phyloP scores from a whole-genome alignment of 2,113 vertebrate species.

The Atractosteus spatula region DNA sequence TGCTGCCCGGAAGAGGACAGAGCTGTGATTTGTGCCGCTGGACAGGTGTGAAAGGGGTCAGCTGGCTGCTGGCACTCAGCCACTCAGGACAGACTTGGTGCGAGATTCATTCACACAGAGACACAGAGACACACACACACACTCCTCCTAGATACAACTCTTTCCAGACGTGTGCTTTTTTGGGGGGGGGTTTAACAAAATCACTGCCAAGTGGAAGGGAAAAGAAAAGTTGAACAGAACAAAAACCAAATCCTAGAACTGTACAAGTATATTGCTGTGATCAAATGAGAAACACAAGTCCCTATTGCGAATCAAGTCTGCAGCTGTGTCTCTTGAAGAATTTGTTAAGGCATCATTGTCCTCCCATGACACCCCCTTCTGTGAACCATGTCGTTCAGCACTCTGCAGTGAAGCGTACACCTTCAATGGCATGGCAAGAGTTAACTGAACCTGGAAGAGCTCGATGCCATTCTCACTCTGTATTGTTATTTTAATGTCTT shows the following conservation, averaged over 20 bases:
- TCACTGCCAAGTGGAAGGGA: neutral
- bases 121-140: neutral
- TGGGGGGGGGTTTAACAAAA: neutral
- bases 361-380: slow-evolving; percentile 9
- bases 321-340: slow-evolving; percentile 7
- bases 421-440: neutral
- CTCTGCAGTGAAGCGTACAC: neutral
- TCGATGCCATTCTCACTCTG: neutral
- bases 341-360: neutral
- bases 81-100: neutral
- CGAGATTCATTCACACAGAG: neutral
- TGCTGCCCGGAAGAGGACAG: too few species aligned
- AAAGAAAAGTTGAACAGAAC: neutral
- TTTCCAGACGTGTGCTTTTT: too few species aligned
- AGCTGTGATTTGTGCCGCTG: too few species aligned
- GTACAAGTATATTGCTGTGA: slow-evolving; percentile 19
- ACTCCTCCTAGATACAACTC: neutral
- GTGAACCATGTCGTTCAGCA: neutral
- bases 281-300: slow-evolving; percentile 6
- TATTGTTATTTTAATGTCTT: slow-evolving; percentile 60
- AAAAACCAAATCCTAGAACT: neutral
- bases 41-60: too few species aligned
- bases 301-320: neutral
- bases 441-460: slow-evolving; percentile 1
- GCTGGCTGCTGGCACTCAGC: too few species aligned